These are phyloP conservation scores for Hoplostethus mediterraneus DNA, from an alignment of 2,797 vertebrate species.

Conservation along the genomic window DNA sequence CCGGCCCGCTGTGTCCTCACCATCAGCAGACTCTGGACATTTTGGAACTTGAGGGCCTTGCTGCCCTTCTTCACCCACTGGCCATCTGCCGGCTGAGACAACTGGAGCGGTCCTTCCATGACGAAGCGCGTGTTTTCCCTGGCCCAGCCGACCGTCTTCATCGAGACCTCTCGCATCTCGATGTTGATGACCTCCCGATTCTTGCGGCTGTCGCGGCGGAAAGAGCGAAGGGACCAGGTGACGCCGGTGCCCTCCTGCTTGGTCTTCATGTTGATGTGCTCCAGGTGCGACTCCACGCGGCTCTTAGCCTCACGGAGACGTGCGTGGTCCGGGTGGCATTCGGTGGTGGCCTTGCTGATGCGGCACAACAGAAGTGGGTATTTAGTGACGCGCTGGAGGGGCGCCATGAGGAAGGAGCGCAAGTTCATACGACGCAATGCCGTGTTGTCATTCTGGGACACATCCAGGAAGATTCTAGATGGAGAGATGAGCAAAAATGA, in stretches of 20 bases:
- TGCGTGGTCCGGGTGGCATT: constrained; percentile 90
- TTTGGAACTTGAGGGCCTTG: constrained; percentile 93
- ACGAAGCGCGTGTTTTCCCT: constrained; percentile 91
- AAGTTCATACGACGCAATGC: constrained; percentile 93
- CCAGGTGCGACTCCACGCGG: constrained; percentile 93
- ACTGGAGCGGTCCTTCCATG: constrained; percentile 92
- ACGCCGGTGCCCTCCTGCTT: constrained; percentile 90
- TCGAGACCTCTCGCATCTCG: constrained; percentile 92
- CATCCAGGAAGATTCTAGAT: constrained; percentile 92
- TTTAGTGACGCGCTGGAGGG: constrained; percentile 93
- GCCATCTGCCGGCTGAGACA: constrained; percentile 91
- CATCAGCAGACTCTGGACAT: constrained; percentile 92
- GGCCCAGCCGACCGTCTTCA: constrained; percentile 92
- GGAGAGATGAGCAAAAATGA: constrained; percentile 25
- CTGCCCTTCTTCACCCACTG: constrained; percentile 95
- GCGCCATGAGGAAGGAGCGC: constrained; percentile 94
- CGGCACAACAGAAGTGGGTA: constrained; percentile 92
- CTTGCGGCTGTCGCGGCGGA: constrained; percentile 92
- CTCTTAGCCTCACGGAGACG: constrained; percentile 93
- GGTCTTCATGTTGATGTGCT: constrained; percentile 97
- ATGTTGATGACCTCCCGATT: constrained; percentile 93
- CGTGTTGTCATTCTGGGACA: constrained; percentile 95
- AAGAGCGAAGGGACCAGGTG: constrained; percentile 92
- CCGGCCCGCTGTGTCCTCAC: constrained; percentile 84
- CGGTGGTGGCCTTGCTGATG: constrained; percentile 90